phyloP scores from a whole-genome alignment of 2,888 invertebrate species.

The Drosophila kuntzei region DNA sequence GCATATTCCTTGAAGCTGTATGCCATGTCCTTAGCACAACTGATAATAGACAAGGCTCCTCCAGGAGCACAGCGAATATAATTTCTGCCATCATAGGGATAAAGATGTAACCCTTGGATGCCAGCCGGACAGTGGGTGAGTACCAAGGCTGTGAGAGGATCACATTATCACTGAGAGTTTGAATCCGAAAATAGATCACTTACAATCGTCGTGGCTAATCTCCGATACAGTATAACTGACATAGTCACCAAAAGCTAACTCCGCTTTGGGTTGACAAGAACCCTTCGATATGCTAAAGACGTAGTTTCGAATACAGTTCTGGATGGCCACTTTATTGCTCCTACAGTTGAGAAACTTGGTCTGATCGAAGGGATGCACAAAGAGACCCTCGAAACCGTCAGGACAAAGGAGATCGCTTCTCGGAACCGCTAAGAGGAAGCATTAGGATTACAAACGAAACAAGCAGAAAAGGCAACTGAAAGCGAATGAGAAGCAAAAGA shows the following conservation, averaged over 20 bases:
- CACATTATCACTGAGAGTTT: background rate
- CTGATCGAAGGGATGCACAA: constrained; percentile 88
- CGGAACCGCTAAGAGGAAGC: constrained; percentile 9
- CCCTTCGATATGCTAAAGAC: constrained; percentile 87
- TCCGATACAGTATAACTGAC: constrained; percentile 72
- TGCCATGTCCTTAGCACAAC: constrained; percentile 88
- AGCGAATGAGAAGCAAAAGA: constrained; percentile 47
- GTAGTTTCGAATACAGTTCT: constrained; percentile 88
- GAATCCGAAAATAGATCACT: constrained; percentile 45
- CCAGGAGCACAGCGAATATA: constrained; percentile 89
- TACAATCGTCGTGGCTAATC: constrained; percentile 76
- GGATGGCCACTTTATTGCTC: constrained; percentile 88
- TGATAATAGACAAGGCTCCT: constrained; percentile 86
- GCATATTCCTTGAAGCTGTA: constrained; percentile 85
- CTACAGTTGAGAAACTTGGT: constrained; percentile 89
- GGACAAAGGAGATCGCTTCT: constrained; percentile 84
- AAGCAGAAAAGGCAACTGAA: constrained; percentile 14
- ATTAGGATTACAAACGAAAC: constrained; percentile 29
- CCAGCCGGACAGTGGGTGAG: constrained; percentile 85
- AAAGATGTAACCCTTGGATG: constrained; percentile 87
- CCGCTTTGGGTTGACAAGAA: constrained; percentile 87
- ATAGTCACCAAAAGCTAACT: constrained; percentile 84
- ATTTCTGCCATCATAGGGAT: constrained; percentile 88
- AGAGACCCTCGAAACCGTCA: constrained; percentile 86
- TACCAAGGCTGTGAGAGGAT: constrained; percentile 55